Base-by-base conservation (phyloP, 2,797 vertebrate genomes). In the Sarcophilus harrisii region DNA sequence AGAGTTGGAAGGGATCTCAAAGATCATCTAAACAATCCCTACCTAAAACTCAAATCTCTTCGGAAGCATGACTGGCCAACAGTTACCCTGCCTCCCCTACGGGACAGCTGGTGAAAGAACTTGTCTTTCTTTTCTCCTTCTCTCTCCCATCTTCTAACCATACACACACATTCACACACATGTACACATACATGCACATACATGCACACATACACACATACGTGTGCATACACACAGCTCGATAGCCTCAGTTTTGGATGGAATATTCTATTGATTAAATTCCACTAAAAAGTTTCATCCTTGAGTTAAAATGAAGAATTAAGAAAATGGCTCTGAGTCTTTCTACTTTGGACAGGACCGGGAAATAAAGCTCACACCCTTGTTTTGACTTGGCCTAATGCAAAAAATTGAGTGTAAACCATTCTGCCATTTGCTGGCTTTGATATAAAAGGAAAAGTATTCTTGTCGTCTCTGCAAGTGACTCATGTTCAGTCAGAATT, bases 191-290 rank as follows among this genome's bases (percentile, higher is more conserved):
- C n/a, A n/a, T n/a, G n/a, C 3, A 32, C 60, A 5, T 32, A 32
- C 60, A 5, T 32, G 5, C 11, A 32, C 11, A 24, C 57, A 58
- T 6, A 27, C 27, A 59, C 28, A 29, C 1, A 1, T 2, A 29
- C 1, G 9, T 10, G 28, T 24, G 21, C 21, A 58, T 3, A 59
- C 58, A 28, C 58, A 59, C 58, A 66, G 62, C 32, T 21, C 6
- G 8, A 81, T 21, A 24, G n/a, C 73, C 24, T 87, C 38, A 12
- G 27, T 96, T 55, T 97, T 93, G 93, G 18, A 1, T 55, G 87
- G 90, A 95, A 92, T 92, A 87, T 92, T 30, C 58, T 27, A 96
- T 66, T 66, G 38, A 66, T 28, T 90, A 32, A 87, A 8, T 29
- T 90, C n/a, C 38, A 49, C 38, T 12, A 38, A 49, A n/a, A 81